A percentile compares a stretch with the other conserved stretches of the same genome.
Conservation (phyloP, 2,113 vertebrate genomes). For the Bothrops jararaca region DNA sequence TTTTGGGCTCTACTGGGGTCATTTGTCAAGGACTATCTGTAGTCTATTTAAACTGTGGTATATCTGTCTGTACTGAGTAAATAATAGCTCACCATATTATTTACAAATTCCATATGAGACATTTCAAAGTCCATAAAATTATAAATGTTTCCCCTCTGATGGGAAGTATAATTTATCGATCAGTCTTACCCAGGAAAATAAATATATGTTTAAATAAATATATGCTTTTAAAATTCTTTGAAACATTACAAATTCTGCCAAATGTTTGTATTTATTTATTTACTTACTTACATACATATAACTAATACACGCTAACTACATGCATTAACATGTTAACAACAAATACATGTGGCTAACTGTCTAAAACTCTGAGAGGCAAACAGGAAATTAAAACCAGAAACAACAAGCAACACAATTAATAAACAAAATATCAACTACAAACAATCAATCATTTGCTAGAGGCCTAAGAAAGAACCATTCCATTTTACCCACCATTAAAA, state of each 20-base stretch:
- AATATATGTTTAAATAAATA: slow-evolving; percentile 29
- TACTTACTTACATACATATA: not conserved
- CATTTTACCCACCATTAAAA: not conserved
- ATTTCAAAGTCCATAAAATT: slow-evolving; percentile 42
- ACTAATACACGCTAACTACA: not conserved
- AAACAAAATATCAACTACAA: not conserved
- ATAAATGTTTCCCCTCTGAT: slow-evolving; percentile 29
- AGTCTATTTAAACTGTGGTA: slow-evolving; percentile 46
- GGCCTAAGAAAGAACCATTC: not conserved
- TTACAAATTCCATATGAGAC: slow-evolving; percentile 36
- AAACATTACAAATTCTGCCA: slow-evolving; percentile 45
- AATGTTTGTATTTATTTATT: not conserved
- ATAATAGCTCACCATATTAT: slow-evolving; percentile 49
- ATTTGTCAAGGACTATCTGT: not conserved
- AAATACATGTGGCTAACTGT: not conserved
- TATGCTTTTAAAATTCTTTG: slow-evolving; percentile 51
- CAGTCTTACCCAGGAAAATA: slow-evolving; percentile 59
- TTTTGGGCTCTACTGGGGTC: not conserved
- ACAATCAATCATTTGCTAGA: not conserved
- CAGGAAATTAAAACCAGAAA: not conserved
- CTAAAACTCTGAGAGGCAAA: not conserved
- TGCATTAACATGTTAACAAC: not conserved
- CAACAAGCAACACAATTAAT: not conserved
- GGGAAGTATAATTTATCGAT: slow-evolving; percentile 62
- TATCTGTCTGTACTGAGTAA: slow-evolving; percentile 39